phyloP scores from a whole-genome alignment of 2,888 invertebrate species.

The Heliothis peltigera region DNA sequence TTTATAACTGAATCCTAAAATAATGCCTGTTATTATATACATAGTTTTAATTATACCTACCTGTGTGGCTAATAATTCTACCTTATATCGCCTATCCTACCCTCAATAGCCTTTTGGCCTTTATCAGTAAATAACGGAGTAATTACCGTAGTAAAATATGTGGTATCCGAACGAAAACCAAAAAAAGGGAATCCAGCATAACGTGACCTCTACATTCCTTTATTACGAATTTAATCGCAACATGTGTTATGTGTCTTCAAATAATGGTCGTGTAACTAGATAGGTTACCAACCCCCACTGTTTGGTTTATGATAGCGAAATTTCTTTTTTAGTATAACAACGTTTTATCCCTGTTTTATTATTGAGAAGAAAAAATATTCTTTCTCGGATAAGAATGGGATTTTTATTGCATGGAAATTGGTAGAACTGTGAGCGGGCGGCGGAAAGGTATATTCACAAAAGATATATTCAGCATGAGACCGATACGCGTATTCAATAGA shows the following conservation, averaged over 20 bases:
- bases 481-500: conserved; percentile 4
- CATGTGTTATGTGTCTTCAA: conserved; percentile 32
- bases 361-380: conserved; percentile 63
- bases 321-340: conserved; percentile 66
- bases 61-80: conserved; percentile 23
- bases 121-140: conserved; percentile 36
- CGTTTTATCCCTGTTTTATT: conserved; percentile 72
- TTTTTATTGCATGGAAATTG: conserved; percentile 49
- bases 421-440: conserved; percentile 30
- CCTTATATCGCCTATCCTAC: conserved; percentile 22
- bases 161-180: conserved; percentile 45
- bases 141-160: conserved; percentile 59
- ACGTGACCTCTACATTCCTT: conserved; percentile 30
- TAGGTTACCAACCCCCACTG: conserved; percentile 59
- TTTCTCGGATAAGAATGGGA: conserved; percentile 44
- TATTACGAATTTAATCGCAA: conserved; percentile 15
- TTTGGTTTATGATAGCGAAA: conserved; percentile 67
- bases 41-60: conserved; percentile 3
- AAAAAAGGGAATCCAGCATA: conserved; percentile 39
- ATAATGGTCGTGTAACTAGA: conserved; percentile 49
- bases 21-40: not conserved
- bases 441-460: conserved; percentile 9
- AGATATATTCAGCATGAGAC: not conserved
- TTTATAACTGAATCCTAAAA: not conserved
- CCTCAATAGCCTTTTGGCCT: conserved; percentile 20